phyloP scores from a whole-genome alignment of 2,797 vertebrate species.

The Oophaga sylvatica region DNA sequence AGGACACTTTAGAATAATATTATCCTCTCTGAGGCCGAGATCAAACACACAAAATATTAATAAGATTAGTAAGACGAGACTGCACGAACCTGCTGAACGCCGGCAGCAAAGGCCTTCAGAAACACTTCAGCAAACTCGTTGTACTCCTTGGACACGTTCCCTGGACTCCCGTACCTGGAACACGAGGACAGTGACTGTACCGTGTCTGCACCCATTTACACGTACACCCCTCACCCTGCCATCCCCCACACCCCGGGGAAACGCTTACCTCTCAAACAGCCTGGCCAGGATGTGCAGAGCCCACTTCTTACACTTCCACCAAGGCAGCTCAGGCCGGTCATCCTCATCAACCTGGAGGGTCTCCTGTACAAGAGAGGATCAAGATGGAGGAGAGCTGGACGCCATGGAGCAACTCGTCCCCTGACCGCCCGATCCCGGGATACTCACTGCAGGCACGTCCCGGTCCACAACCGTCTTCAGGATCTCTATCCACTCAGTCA shows the following conservation, averaged over 20 bases:
- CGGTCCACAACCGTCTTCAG: conserved; percentile 95
- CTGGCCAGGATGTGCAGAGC: conserved; percentile 97
- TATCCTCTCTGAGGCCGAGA: too few relatives aligned
- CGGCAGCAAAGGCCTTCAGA: conserved; percentile 95
- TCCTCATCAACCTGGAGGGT: conserved; percentile 98
- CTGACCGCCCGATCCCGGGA: background rate
- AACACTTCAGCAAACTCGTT: conserved; percentile 97
- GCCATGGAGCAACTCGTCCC: background rate
- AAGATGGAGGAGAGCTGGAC: too few relatives aligned
- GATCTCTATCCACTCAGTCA: conserved; percentile 98
- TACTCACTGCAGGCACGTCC: conserved; percentile 93
- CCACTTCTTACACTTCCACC: conserved; percentile 99
- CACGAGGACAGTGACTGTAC: conserved; percentile 41
- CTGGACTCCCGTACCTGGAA: conserved; percentile 96
- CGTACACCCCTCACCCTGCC: background rate
- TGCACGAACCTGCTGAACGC: conserved; percentile 88
- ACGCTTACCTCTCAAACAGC: conserved; percentile 91
- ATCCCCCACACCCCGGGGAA: background rate
- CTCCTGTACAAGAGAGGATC: conserved; percentile 75
- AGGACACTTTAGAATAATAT: too few relatives aligned
- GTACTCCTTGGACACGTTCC: conserved; percentile 99
- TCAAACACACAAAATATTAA: background rate
- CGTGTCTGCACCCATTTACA: background rate
- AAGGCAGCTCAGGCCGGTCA: conserved; percentile 93
- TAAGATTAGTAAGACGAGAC: background rate